phyloP scores from a whole-genome alignment of 2,888 invertebrate species.

The Pristionchus exspectatus region DNA sequence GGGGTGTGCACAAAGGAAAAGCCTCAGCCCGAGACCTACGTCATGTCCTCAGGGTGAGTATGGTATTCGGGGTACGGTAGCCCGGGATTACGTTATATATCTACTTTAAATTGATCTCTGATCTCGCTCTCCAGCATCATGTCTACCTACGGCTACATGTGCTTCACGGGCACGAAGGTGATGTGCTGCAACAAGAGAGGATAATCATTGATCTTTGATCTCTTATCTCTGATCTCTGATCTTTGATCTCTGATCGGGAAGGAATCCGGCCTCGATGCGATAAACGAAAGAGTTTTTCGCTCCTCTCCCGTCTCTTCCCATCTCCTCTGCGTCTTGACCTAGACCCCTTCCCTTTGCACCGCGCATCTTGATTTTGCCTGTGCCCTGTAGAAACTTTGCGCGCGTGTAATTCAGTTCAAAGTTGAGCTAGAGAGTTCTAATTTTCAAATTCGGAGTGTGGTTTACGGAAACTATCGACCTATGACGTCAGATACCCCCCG shows the following conservation, averaged over 20 bases:
- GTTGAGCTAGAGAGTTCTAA: too few species aligned
- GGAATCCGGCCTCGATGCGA: background rate
- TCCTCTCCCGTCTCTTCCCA: too few species aligned
- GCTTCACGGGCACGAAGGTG: background rate
- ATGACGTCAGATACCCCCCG: too few species aligned
- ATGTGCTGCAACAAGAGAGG: background rate
- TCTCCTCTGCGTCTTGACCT: too few species aligned
- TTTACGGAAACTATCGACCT: too few species aligned
- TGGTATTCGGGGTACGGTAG: background rate
- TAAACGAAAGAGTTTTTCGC: too few species aligned
- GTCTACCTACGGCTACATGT: background rate
- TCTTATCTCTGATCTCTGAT: too few species aligned
- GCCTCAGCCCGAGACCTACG: background rate
- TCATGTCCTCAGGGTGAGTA: background rate
- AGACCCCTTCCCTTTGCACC: too few species aligned
- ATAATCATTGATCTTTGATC: background rate
- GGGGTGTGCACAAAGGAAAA: background rate
- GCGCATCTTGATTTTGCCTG: too few species aligned
- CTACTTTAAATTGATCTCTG: background rate
- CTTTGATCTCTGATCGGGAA: background rate
- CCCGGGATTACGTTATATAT: background rate
- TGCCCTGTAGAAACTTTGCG: too few species aligned
- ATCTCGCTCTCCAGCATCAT: background rate
- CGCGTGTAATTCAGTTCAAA: too few species aligned
- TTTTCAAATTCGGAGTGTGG: too few species aligned